Evolutionary conservation across 2,113 vertebrate genomes (phyloP), one percentile per base, ranked within the genome.

Genomic region (Bujurquina vittata): DNA sequence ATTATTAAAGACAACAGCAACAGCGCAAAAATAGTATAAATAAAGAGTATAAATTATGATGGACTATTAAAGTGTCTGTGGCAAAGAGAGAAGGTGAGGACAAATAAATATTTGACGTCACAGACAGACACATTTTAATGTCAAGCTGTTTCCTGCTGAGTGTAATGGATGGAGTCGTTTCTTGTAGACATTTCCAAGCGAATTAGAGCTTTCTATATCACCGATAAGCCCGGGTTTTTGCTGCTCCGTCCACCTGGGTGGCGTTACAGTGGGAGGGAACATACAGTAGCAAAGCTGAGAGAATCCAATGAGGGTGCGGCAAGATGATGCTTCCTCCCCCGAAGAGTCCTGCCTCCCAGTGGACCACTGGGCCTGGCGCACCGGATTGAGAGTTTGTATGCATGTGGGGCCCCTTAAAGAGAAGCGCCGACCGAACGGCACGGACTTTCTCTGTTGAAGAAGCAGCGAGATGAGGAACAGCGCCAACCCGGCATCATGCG

Each of bases 401-500:
- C 82, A 63, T 78, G 89, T 90, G 87, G 87, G 87, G 79, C 81
- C 86, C 86, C 91, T 94, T 95, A 94, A 95, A 94, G 94, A 93
- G 93, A 87, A 90, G 90, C 88, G 85, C 93, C 89, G 92, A 88
- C 14, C 89, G 75, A 84, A 88, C 87, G 87, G 92, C 93, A 81
- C 88, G 83, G 87, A 95, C 91, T 93, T 93, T 94, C 94, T 94
- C 94, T 87, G 88, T 93, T 92, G 93, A 94, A 95, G 94, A 94
- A 91, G 91, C 92, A 96, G 91, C 95, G 97, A 95, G 91, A 96
- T 96, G 95, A 97, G 95, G 96, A 96, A 96, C 96, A 92, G 95
- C 93, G 94, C 90, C 88, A 86, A 93, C 83, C 94, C 95, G 94
- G 95, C 97, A 98, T 90, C 96, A 98, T 98, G 97, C 95, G 96